phyloP scores from a whole-genome alignment of 2,797 vertebrate genomes.

The Anolis apletophallus region DNA sequence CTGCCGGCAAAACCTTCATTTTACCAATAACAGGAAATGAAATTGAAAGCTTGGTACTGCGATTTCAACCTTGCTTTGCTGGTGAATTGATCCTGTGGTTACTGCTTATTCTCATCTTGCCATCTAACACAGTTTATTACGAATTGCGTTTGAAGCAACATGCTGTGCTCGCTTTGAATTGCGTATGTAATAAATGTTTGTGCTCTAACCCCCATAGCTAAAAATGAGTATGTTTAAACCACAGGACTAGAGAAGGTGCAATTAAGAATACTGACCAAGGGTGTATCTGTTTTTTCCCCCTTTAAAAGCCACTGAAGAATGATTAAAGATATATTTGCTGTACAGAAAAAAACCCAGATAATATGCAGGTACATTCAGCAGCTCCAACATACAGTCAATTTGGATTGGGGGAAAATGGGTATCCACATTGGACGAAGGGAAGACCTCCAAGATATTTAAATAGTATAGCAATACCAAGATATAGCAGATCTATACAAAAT shows the following conservation, averaged over 20 bases:
- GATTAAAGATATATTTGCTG: not conserved
- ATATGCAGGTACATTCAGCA: not conserved
- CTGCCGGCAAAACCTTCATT: slow-evolving; percentile 24
- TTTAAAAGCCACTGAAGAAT: not conserved
- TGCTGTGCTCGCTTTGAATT: not conserved
- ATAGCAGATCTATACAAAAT: too few relatives aligned
- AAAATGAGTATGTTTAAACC: not conserved
- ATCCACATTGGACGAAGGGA: not conserved
- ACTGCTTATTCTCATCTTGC: not conserved
- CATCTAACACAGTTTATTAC: not conserved
- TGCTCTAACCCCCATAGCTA: not conserved
- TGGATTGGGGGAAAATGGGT: not conserved
- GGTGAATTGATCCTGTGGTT: not conserved
- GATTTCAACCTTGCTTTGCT: not conserved
- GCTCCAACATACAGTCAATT: not conserved
- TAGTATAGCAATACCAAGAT: too few relatives aligned
- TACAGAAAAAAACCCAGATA: not conserved
- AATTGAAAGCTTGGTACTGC: slow-evolving; percentile 33
- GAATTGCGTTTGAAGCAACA: not conserved
- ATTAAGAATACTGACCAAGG: not conserved
- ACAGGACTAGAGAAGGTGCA: not conserved
- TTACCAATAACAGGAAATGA: slow-evolving; percentile 45
- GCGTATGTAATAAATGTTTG: not conserved
- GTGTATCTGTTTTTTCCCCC: not conserved
- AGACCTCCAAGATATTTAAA: not conserved